phyloP scores from a whole-genome alignment of 2,113 vertebrate species.

The Papio anubis region DNA sequence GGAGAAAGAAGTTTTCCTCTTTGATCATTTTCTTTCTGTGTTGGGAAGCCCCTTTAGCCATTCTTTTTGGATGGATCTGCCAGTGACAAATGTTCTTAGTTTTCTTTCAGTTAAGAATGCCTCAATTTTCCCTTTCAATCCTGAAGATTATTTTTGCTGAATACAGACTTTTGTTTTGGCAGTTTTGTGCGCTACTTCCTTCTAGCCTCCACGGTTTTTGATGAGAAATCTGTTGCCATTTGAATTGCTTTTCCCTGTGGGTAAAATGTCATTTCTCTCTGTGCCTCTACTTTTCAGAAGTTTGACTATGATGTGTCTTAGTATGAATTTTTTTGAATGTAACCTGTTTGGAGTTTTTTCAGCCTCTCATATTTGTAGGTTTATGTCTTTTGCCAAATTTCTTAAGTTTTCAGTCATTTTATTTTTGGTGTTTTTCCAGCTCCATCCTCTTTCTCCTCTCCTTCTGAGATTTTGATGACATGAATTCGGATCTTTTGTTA shows the following conservation, averaged over 20 bases:
- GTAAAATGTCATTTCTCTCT: neutral
- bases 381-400: neutral
- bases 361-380: neutral
- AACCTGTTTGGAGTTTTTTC: neutral
- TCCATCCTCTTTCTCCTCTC: neutral
- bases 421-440: neutral
- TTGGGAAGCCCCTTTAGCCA: neutral
- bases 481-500: neutral
- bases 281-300: neutral
- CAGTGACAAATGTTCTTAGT: neutral
- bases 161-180: neutral
- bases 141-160: neutral
- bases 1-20: neutral
- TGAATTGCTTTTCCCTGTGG: neutral
- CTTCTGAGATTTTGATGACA: neutral
- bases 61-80: neutral
- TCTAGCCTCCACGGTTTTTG: neutral
- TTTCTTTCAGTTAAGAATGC: neutral
- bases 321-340: neutral
- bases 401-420: neutral
- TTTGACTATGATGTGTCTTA: neutral
- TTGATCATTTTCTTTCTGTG: neutral
- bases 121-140: neutral
- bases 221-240: neutral
- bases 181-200: neutral